These are phyloP conservation scores for Beris morrisii DNA, from an alignment of 2,888 invertebrate genomes.

Conservation along the genomic window DNA sequence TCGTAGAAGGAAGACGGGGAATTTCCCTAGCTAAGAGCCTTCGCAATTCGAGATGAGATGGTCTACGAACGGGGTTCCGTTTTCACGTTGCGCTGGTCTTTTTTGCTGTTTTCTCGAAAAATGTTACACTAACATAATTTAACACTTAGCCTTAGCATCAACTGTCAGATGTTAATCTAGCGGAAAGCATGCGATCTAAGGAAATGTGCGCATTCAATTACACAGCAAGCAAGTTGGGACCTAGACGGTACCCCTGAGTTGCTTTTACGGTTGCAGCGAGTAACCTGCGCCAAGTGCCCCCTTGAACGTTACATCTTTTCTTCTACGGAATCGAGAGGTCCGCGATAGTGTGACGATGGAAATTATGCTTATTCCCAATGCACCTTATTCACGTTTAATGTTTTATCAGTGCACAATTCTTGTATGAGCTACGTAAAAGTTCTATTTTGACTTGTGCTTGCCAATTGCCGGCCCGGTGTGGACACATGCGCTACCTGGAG, in stretches of 20 bases:
- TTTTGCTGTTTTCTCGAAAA: slow-evolving; percentile 9
- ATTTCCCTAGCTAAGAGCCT: too few relatives aligned
- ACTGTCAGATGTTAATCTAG: slow-evolving; percentile 43
- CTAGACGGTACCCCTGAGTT: slow-evolving; percentile 17
- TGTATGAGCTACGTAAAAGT: background rate
- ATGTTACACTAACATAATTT: slow-evolving; percentile 39
- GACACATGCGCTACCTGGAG: background rate
- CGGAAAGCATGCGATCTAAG: slow-evolving; percentile 42
- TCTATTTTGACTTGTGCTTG: slow-evolving; percentile 4
- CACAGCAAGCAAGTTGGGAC: slow-evolving; percentile 8
- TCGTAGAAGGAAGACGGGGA: too few relatives aligned
- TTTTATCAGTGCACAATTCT: too few relatives aligned
- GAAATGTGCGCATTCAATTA: slow-evolving; percentile 39
- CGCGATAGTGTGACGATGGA: too few relatives aligned
- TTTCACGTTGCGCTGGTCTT: background rate
- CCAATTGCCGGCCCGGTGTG: background rate
- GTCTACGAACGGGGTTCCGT: background rate
- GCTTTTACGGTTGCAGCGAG: background rate
- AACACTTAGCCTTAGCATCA: slow-evolving; percentile 39
- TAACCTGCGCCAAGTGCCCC: too few relatives aligned
- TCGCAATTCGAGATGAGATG: too few relatives aligned
- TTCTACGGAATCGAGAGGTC: too few relatives aligned
- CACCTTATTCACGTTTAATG: too few relatives aligned
- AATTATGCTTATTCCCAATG: too few relatives aligned
- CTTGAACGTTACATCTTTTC: too few relatives aligned